Evolutionary conservation across 2,888 invertebrate species (phyloP).

Genomic region (Anodontia alba): DNA sequence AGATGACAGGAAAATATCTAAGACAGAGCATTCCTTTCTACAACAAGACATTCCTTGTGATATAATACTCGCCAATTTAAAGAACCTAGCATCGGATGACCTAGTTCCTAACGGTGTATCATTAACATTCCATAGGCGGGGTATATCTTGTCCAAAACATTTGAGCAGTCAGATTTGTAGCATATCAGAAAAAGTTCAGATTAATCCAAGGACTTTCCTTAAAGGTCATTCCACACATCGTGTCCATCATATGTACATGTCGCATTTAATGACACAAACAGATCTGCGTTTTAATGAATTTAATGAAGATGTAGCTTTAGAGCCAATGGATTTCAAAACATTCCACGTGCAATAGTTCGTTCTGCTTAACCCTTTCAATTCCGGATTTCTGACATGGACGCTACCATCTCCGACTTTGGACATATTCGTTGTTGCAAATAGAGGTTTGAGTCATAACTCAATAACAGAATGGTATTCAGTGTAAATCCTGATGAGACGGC

Average conservation of each 20-base stretch:
- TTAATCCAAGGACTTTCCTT: slow-evolving; percentile 37
- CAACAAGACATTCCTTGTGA: slow-evolving; percentile 46
- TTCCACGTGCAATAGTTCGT: slow-evolving; percentile 42
- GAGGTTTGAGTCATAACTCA: too few species aligned
- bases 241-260: slow-evolving; percentile 35
- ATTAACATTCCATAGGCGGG: slow-evolving; percentile 47
- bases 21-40: slow-evolving; percentile 25
- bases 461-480: too few species aligned
- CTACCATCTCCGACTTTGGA: too few species aligned
- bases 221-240: neutral
- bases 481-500: too few species aligned
- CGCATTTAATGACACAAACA: slow-evolving; percentile 41
- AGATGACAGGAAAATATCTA: slow-evolving; percentile 10
- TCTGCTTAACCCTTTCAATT: too few species aligned
- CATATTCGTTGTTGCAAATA: too few species aligned
- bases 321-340: slow-evolving; percentile 60
- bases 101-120: slow-evolving; percentile 45
- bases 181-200: slow-evolving; percentile 18
- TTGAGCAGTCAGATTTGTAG: slow-evolving; percentile 31
- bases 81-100: slow-evolving; percentile 43
- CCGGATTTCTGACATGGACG: too few species aligned
- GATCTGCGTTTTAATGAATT: neutral
- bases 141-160: slow-evolving; percentile 26
- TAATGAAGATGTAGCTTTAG: slow-evolving; percentile 22
- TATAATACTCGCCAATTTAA: slow-evolving; percentile 50